These are phyloP conservation scores for Hanleya hanleyi DNA, from an alignment of 2,888 invertebrate genomes.

Conservation along the genomic window DNA sequence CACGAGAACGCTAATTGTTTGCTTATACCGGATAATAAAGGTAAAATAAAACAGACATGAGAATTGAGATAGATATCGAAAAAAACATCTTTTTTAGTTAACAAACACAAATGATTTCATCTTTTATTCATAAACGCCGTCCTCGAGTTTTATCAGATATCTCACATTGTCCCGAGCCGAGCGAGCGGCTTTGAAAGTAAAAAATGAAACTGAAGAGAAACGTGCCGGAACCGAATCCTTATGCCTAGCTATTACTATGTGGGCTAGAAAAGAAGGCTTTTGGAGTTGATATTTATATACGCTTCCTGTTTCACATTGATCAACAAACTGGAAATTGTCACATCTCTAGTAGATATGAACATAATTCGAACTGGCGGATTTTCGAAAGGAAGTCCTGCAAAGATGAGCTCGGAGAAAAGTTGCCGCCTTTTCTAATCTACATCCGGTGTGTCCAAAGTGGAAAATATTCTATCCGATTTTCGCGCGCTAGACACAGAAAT, in stretches of 20 bases:
- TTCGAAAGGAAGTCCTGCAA: too few relatives aligned
- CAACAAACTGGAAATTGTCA: too few relatives aligned
- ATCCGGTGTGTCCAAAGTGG: too few relatives aligned
- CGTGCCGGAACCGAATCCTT: not conserved
- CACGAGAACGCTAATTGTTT: not conserved
- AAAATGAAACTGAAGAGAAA: not conserved
- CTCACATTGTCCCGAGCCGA: not conserved
- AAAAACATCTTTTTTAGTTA: not conserved
- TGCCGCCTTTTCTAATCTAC: too few relatives aligned
- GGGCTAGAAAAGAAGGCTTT: not conserved
- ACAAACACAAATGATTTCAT: not conserved
- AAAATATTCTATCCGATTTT: too few relatives aligned
- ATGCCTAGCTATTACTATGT: not conserved
- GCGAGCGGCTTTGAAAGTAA: not conserved
- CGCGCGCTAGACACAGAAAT: too few relatives aligned
- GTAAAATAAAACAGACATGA: not conserved
- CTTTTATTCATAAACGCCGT: conserved; percentile 2
- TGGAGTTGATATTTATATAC: not conserved
- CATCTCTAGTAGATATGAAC: too few relatives aligned
- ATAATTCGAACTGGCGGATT: too few relatives aligned
- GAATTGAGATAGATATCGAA: not conserved
- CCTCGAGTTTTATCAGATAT: not conserved
- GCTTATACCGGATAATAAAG: not conserved
- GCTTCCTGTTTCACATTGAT: not conserved
- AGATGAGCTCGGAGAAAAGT: too few relatives aligned